Evolutionary conservation across 2,113 vertebrate species (phyloP).

Genomic region (Zootoca vivipara): DNA sequence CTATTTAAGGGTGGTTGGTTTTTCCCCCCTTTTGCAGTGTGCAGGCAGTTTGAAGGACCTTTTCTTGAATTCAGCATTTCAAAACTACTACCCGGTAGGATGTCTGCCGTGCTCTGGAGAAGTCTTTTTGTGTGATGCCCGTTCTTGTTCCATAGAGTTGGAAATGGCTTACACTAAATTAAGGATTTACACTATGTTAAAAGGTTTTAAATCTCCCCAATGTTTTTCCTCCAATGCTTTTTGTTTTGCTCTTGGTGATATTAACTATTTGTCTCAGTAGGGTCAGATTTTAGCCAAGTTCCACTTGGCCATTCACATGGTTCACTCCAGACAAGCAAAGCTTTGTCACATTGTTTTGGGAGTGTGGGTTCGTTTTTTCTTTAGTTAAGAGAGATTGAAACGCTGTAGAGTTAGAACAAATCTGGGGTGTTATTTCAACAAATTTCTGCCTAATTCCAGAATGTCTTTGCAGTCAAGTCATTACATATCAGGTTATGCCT

Average conservation of each 20-base stretch:
- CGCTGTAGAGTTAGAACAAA: background rate
- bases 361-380: background rate
- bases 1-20: background rate
- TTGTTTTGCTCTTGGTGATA: background rate
- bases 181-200: accelerated
- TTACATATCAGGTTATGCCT: conserved; percentile 34
- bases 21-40: background rate
- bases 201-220: background rate
- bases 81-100: background rate
- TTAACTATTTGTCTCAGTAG: conserved; percentile 7
- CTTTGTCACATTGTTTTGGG: background rate
- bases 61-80: background rate
- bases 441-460: conserved; percentile 36
- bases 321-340: background rate
- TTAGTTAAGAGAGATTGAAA: background rate
- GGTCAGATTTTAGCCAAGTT: conserved; percentile 11
- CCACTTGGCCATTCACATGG: background rate
- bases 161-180: background rate
- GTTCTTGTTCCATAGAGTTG: background rate
- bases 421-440: background rate
- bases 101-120: background rate
- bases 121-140: accelerated
- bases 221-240: background rate
- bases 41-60: background rate
- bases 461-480: conserved; percentile 27